phyloP scores from a whole-genome alignment of 2,113 vertebrate species.

The Scolopax mira region DNA sequence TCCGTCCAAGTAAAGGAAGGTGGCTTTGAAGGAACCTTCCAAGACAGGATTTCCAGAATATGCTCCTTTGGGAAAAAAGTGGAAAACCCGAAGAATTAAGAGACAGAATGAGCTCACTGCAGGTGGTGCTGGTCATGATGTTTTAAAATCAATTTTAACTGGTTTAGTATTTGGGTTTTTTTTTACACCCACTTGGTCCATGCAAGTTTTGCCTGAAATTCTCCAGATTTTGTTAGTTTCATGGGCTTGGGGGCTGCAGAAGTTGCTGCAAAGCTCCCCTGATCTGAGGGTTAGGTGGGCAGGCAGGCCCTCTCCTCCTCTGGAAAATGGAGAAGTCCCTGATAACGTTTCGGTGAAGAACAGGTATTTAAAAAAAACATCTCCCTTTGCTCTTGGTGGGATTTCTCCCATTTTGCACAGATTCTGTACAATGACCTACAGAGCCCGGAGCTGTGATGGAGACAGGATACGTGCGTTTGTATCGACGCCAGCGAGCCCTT shows the following conservation, averaged over 20 bases:
- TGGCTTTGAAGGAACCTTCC: background rate
- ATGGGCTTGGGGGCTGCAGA: background rate
- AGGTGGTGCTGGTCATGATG: background rate
- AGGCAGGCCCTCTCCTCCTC: background rate
- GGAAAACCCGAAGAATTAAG: background rate
- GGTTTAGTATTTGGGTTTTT: background rate
- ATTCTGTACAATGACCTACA: background rate
- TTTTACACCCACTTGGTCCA: background rate
- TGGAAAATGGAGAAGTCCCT: background rate
- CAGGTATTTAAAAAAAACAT: background rate
- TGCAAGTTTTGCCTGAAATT: background rate
- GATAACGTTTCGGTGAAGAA: background rate
- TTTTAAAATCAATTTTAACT: background rate
- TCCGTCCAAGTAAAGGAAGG: background rate
- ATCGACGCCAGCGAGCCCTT: background rate
- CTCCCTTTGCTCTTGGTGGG: background rate
- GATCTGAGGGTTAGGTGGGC: rapidly evolving
- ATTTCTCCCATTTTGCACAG: background rate
- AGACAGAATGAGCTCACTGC: background rate
- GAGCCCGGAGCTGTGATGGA: background rate
- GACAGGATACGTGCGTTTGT: rapidly evolving
- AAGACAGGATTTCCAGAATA: background rate
- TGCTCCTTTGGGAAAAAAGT: background rate
- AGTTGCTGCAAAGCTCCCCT: background rate
- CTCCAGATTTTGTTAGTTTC: background rate